A percentile compares a stretch with the other conserved stretches of the same genome.
phyloP scores from a whole-genome alignment of 2,797 vertebrate species.

The Orientallactaga sibirica region DNA sequence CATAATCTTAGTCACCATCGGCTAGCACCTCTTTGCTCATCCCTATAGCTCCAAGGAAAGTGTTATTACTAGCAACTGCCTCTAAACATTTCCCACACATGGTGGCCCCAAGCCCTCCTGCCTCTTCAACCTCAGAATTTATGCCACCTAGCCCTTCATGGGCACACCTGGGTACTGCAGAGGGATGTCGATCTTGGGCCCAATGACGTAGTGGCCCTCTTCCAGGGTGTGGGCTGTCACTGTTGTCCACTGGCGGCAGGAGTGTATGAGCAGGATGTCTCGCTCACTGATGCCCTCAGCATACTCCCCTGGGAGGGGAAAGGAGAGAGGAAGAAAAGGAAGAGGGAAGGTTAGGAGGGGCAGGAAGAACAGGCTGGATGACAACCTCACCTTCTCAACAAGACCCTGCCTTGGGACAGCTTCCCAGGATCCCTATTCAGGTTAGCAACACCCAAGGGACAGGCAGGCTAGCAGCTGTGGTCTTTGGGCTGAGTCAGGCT shows the following conservation, averaged over 20 bases:
- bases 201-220: constrained; percentile 98
- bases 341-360: background rate
- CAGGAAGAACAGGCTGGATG: constrained; percentile 1
- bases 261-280: constrained; percentile 96
- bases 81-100: background rate
- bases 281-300: constrained; percentile 96
- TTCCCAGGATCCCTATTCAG: background rate
- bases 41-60: background rate
- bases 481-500: background rate
- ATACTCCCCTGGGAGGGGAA: constrained; percentile 91
- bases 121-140: background rate
- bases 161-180: constrained; percentile 96
- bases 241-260: constrained; percentile 98
- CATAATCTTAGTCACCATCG: background rate
- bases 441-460: constrained; percentile 5
- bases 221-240: constrained; percentile 98
- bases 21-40: background rate
- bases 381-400: background rate
- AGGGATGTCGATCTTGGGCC: constrained; percentile 98
- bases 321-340: background rate
- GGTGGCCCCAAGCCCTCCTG: background rate
- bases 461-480: background rate
- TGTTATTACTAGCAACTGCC: background rate
- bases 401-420: background rate
- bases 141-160: background rate